Evolutionary conservation across 2,113 vertebrate species (phyloP), one percentile per base, ranked within the genome.

Genomic region (Zootoca vivipara): DNA sequence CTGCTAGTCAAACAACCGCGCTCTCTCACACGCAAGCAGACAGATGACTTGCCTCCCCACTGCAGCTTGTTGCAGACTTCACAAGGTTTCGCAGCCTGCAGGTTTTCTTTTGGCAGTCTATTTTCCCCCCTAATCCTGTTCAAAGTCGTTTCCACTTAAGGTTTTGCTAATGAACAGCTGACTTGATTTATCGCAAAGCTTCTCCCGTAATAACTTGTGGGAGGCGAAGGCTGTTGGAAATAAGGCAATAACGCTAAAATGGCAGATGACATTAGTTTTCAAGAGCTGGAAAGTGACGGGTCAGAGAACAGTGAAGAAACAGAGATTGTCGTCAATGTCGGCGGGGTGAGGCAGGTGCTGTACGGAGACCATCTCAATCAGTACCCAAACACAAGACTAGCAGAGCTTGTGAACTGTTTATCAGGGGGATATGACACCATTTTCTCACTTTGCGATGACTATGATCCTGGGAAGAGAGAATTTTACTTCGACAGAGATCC

Each of bases 401-500:
- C 99, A 35, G 98, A 99, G 96, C 93, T 99, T 91, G 90, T 98
- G 67, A 96, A 97, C 95, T 98, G 98, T 91, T 94, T 98, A 22
- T 93, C 97, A 0, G 97, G 97, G 78, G 97, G 97, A 83, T 97
- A 97, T 0, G 99, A 99, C 87, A 96, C 95, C 58, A 98, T 99
- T 92, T 98, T 98, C 79, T 97, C 98, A 2, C 97, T 99, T 30
- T 99, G 99, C 74, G 99, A 99, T 82, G 99, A 99, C 94, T 99
- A 99, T n/a, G 98, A 99, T 87, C 98, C 98, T 0, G 96, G 96
- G 20, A 97, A 97, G 64, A 97, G 96, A 67, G 99, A 99, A 95
- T 99, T 99, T 95, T 99, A 99, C 96, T 99, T 99, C 85, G 99
- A 99, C 95, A 94, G 99, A 85, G 99, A 99, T 93, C 99, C 99